Base-by-base conservation (phyloP, 2,113 vertebrate genomes). In the Hippocampus barbouri region DNA sequence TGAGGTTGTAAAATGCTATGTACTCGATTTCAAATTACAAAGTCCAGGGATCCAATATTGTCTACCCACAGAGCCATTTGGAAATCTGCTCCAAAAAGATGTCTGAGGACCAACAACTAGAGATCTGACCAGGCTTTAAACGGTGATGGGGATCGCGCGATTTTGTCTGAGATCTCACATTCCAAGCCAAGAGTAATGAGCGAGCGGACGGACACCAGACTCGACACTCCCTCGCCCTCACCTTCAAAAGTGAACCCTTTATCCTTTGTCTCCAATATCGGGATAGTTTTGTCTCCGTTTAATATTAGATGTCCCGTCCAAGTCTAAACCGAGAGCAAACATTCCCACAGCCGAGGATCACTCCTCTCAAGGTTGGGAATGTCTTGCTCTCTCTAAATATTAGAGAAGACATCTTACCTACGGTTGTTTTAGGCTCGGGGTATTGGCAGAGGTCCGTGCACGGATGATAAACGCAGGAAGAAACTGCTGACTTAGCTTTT, bases 241-340 rank as follows among this genome's bases (percentile, higher is more conserved):
- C 68, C 83, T 69, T 71, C 75, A 78, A 81, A 69, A 77, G 64
- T 80, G 72, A 86, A 87, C 72, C 82, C 70, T 78, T 86, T 85
- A 85, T 84, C 75, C 81, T 75, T 62, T 27, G 75, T 85, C 82
- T 84, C 72, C 80, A 68, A 70, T 66, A 78, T 75, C 68, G 79
- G 68, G 71, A 79, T 67, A 12, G 73, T 34, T 73, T 73, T 69
- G 67, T 68, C 79, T 75, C 78, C 69, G 73, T 81, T 82, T 81
- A 77, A 86, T 77, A 79, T 84, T 71, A 79, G 70, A 78, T 1
- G 16, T 57, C 66, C 25, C 30, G 47, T 83, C 85, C 81, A 79
- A 86, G 68, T 65, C 69, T 83, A 86, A 87, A 71, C 68, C 43
- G 53, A 70, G 60, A 76, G 68, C 66, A 78, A 80, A 75, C 68